Evolutionary conservation across 2,113 vertebrate species (phyloP).

Genomic region (Pandion haliaetus): DNA sequence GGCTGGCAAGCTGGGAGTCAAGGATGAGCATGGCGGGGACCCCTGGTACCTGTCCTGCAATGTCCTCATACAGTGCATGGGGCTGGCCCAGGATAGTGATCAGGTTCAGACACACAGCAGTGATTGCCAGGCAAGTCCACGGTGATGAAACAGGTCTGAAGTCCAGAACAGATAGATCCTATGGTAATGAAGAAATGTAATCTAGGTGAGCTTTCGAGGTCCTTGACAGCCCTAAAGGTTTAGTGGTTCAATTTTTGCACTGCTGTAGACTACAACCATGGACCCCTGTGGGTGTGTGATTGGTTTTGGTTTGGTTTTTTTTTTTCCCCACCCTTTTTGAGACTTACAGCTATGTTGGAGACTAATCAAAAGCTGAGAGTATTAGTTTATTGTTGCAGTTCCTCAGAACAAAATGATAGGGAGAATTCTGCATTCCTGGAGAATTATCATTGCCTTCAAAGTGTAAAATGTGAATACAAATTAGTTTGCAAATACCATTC

Average conservation of each 20-base stretch:
- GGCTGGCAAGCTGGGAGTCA: accelerated
- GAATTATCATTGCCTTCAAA: neutral
- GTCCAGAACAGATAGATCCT: neutral
- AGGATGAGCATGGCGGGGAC: accelerated
- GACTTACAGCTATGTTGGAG: neutral
- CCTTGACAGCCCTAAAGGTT: neutral
- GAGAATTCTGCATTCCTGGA: neutral
- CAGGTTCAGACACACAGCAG: neutral
- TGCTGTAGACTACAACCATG: neutral
- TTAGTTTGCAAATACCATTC: neutral
- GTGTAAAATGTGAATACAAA: conserved; percentile 31
- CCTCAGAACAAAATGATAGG: conserved; percentile 13
- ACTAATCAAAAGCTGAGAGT: conserved; percentile 12
- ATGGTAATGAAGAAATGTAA: neutral
- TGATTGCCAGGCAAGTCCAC: neutral
- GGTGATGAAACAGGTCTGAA: neutral
- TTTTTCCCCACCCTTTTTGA: neutral
- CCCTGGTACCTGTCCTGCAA: neutral
- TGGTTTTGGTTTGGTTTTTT: neutral
- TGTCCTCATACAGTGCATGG: neutral
- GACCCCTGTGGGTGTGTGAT: neutral
- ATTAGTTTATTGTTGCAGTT: neutral
- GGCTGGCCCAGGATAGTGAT: neutral
- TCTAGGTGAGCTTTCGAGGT: neutral
- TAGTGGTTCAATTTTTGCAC: neutral